Base-by-base conservation (phyloP, 2,888 invertebrate species). In the Boloria euphrosyne region DNA sequence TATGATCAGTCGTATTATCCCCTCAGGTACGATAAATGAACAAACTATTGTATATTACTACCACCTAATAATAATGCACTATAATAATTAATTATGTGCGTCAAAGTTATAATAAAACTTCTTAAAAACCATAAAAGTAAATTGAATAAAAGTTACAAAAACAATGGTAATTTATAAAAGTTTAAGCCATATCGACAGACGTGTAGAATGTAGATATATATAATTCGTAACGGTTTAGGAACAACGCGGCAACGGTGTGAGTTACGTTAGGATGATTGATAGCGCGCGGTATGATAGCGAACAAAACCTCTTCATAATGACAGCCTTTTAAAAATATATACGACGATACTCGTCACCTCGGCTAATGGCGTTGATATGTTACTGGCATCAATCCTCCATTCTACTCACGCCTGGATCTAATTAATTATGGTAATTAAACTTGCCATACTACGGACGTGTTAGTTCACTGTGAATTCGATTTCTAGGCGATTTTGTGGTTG, bases 361-460 rank as follows among this genome's bases (percentile, higher is more conserved):
- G 62, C 70, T 87, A 86, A 86, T 89, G 87, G 82, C 84, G 77
- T 84, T 87, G 82, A 90, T 90, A 89, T 86, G 89, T 90, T 84
- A 84, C 86, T 78, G 76, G 78, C 89, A 90, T 90, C 88, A 88
- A 88, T 90, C 88, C 79, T 84, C 89, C 76, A 90, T 91, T 90
- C 90, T 88, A 77, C 77, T 78, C 87, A 83, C 85, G 89, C 87
- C 89, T 83, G 84, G 86, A 83, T 87, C 88, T 87, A 87, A 92
- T 91, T 92, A 90, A 90, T 91, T 91, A 89, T 86, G 85, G 87
- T 87, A 90, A 91, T 92, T 91, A 89, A 89, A 87, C 76, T 80
- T 78, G 81, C 83, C 84, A 80, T 80, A 80, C 80, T 78, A 73
- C 73, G 76, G 76, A 78, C 75, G 75, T 80, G 77, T 73, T 75